Evolutionary conservation across 2,797 vertebrate species (phyloP), one percentile per base, ranked within the genome.

Genomic region (Orestias chungarensis): DNA sequence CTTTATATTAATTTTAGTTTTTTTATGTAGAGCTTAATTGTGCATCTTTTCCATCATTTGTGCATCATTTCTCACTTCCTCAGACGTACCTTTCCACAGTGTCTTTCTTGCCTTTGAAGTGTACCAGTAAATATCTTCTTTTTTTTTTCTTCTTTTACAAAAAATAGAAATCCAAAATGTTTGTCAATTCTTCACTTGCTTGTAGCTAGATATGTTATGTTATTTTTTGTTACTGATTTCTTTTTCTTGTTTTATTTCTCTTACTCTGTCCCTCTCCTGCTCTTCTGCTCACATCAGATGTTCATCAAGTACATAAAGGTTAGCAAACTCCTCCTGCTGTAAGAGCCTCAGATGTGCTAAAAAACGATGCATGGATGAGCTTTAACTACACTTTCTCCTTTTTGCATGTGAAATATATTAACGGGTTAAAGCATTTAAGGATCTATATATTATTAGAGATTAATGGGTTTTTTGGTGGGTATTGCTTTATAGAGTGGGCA

Each of bases 281-380:
- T 94, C 92, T 94, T 88, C 93, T 88, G 95, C 93, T 96, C 76
- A 95, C 97, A 94, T 99, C 97, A 99, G 98, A 99, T 99, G 97
- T 99, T 99, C 97, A 99, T 98, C 97, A 99, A 99, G 93, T 99
- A 99, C 96, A 97, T 99, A 95, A 99, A 99, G 98, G 98, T 99
- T 97, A 97, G 98, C 95, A 95, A 91, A 90, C 92, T 93, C 93
- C 90, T 95, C 91, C 95, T 90, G 89, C 76, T 82, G 75, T 88
- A 79, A 74, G 73, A 83, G 82, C 73, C 79, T 73, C 94, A 88
- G 74, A 81, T 91, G 88, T 77, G 90, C 85, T 85, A 76, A 46
- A 68, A 52, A 46, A n/a, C n/a, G 29, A 25, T 49, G 18, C 61
- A 70, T 64, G 46, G 73, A 52, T 84, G 91, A 74, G 82, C 88